These are phyloP conservation scores for Mimumesa dahlbomi DNA, from an alignment of 2,888 invertebrate genomes.

Conservation along the genomic window DNA sequence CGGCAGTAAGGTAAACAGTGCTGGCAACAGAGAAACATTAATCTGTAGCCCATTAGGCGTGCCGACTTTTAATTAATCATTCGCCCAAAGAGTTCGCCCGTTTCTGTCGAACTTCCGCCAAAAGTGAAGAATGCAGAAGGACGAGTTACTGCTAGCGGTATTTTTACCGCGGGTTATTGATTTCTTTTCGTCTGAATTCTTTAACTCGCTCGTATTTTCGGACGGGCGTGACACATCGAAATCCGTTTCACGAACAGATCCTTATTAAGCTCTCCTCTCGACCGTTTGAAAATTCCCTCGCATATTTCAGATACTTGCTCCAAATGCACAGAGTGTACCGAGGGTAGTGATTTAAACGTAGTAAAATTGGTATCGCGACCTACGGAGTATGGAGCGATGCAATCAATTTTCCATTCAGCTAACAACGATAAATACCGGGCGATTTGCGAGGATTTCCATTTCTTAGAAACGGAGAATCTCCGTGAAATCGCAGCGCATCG, in stretches of 20 bases:
- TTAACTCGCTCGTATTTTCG: constrained; percentile 1
- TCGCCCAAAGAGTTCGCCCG: constrained; percentile 32
- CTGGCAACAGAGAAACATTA: constrained; percentile 68
- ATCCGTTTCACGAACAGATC: too few relatives aligned
- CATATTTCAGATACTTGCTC: too few relatives aligned
- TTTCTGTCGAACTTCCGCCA: constrained; percentile 19
- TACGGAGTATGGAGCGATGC: not conserved
- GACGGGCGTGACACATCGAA: not conserved
- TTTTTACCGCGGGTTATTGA: constrained; percentile 26
- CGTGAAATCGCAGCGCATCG: constrained; percentile 11
- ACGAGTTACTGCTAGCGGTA: constrained; percentile 17
- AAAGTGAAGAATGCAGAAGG: constrained; percentile 37
- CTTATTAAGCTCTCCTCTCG: too few relatives aligned
- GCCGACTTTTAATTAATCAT: constrained; percentile 73
- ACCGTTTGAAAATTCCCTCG: too few relatives aligned
- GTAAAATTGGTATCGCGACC: not conserved
- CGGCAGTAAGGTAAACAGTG: constrained; percentile 63
- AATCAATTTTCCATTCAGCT: not conserved
- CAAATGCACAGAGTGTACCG: too few relatives aligned
- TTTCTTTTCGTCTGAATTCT: constrained; percentile 11
- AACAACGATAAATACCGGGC: not conserved
- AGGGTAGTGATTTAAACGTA: not conserved
- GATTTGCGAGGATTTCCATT: constrained; percentile 1
- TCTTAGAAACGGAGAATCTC: constrained; percentile 17
- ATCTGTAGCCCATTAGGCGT: constrained; percentile 72